Evolutionary conservation across 1,140 invertebrate species (phyloP), one percentile per base, ranked within the genome.

Genomic region (Drosophila erecta): DNA sequence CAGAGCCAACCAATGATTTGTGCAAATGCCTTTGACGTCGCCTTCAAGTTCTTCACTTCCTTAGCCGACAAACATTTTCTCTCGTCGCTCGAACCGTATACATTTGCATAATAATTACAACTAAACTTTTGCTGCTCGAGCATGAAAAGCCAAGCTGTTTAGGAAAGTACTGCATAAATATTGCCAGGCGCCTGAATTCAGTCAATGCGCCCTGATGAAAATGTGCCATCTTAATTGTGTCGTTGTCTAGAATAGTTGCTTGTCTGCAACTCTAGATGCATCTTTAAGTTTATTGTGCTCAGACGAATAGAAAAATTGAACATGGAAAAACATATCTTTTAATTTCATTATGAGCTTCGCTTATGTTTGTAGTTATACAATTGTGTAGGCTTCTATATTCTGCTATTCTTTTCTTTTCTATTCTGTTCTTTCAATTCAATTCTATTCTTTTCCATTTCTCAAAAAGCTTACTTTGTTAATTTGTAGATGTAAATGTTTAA

Each of bases 21-120:
- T 67, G 81, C 71, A 84, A 85, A 85, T 85, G 80, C 59, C 61
- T 44, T 44, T 5, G 17, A 85, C 81, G 72, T 76, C 66, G 81
- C 60, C 56, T 61, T 59, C 57, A 66, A 54, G 65, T 76, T 60
- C 22, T 56, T 41, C 61, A 41, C 50, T 44, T 33, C 17, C 35
- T n/a, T n/a, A n/a, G 38, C 37, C 35, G 47, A n/a, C 38, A 46
- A 17, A n/a, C 41, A 37, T 53, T 41, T 58, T 27, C 20, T 38
- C 57, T 51, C 30, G 11, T 2, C 30, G 51, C 35, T n/a, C 12
- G 20, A 38, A 59, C 61, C 76, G 72, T 44, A 49, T 65, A 40
- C 76, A 85, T 84, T 84, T 80, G 78, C 81, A 84, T 84, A 85
- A 76, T 84, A 84, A 85, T 85, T 85, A 84, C 72, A 85, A 73